A percentile compares a stretch with the other conserved stretches of the same genome.
phyloP scores from a whole-genome alignment of 2,888 invertebrate genomes.

The Drosophila prolongata region DNA sequence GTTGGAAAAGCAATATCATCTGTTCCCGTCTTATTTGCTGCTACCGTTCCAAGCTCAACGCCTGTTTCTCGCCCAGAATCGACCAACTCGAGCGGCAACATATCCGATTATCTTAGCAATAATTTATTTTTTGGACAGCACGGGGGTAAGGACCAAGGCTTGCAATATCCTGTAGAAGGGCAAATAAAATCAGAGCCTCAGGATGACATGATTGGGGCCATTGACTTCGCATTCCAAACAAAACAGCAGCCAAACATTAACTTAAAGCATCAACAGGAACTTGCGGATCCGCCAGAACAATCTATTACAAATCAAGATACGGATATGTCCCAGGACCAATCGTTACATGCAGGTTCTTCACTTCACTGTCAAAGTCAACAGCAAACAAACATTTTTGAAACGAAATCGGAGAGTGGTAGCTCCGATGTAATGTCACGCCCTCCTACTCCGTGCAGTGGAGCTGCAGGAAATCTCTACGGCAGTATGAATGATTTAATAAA shows the following conservation, averaged over 20 bases:
- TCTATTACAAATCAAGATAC: constrained; percentile 35
- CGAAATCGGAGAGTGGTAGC: constrained; percentile 84
- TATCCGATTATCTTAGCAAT: constrained; percentile 56
- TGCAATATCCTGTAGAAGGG: constrained; percentile 61
- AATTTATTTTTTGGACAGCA: constrained; percentile 53
- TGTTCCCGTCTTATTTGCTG: neutral
- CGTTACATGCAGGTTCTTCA: constrained; percentile 13
- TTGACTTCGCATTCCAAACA: constrained; percentile 45
- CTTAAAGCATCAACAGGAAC: constrained; percentile 39
- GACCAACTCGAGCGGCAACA: constrained; percentile 53
- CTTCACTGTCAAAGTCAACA: constrained; percentile 29
- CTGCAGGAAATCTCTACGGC: constrained; percentile 68
- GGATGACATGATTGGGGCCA: constrained; percentile 50
- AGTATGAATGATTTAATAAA: constrained; percentile 82
- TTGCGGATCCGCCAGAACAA: constrained; percentile 34
- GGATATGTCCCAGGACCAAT: constrained; percentile 39
- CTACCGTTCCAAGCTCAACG: neutral
- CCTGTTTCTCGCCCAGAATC: constrained; percentile 51
- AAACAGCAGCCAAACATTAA: constrained; percentile 40
- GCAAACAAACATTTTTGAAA: constrained; percentile 84
- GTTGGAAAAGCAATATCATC: neutral
- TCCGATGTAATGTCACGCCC: constrained; percentile 84
- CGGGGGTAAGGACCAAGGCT: constrained; percentile 35
- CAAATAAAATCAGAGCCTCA: constrained; percentile 75
- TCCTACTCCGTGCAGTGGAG: constrained; percentile 82